Percentiles rank a stretch among this genome's conserved stretches.
These are phyloP conservation scores for Chromoteleia sp. DNA, from an alignment of 2,888 invertebrate species.

Conservation along the genomic window DNA sequence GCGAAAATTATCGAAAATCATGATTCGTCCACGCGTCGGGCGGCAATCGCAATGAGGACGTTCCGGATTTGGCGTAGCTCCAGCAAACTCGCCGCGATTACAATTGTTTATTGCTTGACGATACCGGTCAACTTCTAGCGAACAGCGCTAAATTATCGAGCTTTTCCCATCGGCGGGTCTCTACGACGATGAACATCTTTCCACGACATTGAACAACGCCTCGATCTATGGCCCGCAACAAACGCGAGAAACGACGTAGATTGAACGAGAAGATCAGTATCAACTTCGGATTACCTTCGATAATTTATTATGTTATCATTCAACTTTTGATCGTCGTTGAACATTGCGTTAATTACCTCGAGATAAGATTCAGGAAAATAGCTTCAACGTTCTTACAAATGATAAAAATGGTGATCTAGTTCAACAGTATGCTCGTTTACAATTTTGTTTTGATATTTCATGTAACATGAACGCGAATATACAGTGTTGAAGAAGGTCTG, in stretches of 20 bases:
- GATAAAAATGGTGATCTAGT: no score
- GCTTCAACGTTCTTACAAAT: no score
- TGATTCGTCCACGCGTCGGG: conserved; percentile 47
- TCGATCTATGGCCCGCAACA: conserved; percentile 49
- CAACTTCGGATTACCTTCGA: neutral
- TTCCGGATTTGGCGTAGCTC: conserved; percentile 70
- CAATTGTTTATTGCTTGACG: conserved; percentile 78
- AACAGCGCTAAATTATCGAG: conserved; percentile 73
- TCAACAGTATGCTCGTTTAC: no score
- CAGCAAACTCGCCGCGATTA: conserved; percentile 77
- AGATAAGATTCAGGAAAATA: no score
- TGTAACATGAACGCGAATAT: no score
- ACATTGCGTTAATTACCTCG: no score
- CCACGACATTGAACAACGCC: conserved; percentile 76
- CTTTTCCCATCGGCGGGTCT: conserved; percentile 68
- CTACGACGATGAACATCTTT: conserved; percentile 78
- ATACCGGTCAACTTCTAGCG: conserved; percentile 78
- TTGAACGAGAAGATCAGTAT: conserved; percentile 32
- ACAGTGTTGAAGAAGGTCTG: no score
- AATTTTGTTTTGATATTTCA: no score
- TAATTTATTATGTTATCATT: conserved; percentile 14
- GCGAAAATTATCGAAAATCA: conserved; percentile 57
- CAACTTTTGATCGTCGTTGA: no score
- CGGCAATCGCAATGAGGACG: conserved; percentile 47
- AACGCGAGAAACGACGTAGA: conserved; percentile 46